These are phyloP conservation scores for Rhinichthys klamathensis DNA, from an alignment of 2,113 vertebrate genomes.

Conservation along the genomic window DNA sequence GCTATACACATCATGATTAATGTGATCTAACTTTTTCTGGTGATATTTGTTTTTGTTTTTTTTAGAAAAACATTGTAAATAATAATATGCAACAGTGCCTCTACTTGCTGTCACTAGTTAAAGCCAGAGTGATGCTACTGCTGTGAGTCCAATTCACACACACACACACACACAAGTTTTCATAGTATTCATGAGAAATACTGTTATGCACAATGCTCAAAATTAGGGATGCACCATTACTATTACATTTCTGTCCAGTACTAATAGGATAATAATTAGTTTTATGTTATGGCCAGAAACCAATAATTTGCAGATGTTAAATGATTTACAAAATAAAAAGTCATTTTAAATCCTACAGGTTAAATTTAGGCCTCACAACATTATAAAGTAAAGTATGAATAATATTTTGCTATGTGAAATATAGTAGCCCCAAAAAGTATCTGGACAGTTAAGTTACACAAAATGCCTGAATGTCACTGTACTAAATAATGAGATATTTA, in stretches of 20 bases:
- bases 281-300: background rate
- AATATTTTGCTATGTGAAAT: background rate
- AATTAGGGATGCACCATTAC: background rate
- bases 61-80: slow-evolving; percentile 71
- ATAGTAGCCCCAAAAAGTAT: background rate
- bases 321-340: background rate
- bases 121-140: slow-evolving; percentile 76
- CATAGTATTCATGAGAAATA: background rate
- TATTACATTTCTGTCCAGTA: background rate
- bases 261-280: background rate
- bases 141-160: slow-evolving; percentile 72
- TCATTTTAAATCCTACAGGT: background rate
- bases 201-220: background rate
- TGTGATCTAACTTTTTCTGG: background rate
- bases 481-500: background rate
- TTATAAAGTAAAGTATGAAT: background rate
- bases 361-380: background rate
- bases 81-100: slow-evolving; percentile 68
- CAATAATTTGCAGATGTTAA: background rate
- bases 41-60: slow-evolving; percentile 50
- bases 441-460: background rate
- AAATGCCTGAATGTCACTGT: background rate
- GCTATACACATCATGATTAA: background rate
- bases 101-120: slow-evolving; percentile 69
- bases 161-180: background rate